Evolutionary conservation across 2,797 vertebrate genomes (phyloP).

Genomic region (Acanthiza pusilla): DNA sequence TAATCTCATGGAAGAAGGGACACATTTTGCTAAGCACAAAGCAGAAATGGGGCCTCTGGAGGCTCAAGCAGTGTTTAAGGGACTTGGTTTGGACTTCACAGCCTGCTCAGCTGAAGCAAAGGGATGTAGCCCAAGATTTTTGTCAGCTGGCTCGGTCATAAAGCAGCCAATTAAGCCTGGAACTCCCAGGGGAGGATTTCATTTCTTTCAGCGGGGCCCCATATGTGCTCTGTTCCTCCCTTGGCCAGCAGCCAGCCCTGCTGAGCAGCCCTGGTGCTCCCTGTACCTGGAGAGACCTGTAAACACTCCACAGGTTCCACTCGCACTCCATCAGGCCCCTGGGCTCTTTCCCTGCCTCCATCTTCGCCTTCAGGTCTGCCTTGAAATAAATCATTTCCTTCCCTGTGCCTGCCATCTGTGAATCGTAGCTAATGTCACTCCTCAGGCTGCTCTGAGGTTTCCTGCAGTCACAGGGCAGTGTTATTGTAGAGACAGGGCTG

Average conservation of each 20-base stretch:
- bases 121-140: background rate
- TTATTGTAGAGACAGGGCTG: background rate
- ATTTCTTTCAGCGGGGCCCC: background rate
- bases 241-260: background rate
- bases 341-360: background rate
- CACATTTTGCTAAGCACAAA: background rate
- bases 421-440: background rate
- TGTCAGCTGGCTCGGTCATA: background rate
- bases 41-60: background rate
- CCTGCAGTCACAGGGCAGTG: background rate
- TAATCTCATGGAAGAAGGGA: background rate
- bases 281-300: background rate
- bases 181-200: background rate
- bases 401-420: background rate
- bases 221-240: background rate
- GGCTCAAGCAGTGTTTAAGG: background rate
- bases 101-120: background rate
- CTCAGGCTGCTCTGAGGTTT: background rate
- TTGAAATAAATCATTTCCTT: background rate
- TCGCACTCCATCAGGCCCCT: background rate
- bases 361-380: background rate
- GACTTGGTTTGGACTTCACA: background rate
- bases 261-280: background rate
- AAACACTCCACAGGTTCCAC: background rate
- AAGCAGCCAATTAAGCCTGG: conserved; percentile 19